phyloP scores from a whole-genome alignment of 23 tunicate species.

The Halocynthia aurantium region DNA sequence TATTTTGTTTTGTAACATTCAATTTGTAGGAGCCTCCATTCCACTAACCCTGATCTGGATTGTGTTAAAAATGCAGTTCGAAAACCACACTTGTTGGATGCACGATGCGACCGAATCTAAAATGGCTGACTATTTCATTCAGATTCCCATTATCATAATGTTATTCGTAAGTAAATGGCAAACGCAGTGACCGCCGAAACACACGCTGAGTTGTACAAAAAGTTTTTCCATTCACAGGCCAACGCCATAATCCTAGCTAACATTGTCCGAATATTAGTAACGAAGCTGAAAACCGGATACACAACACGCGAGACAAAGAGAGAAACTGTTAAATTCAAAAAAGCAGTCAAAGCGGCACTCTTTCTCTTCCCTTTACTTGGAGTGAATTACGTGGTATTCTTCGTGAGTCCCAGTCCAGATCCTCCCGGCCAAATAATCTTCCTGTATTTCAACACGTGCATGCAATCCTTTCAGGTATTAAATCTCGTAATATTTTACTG shows the following conservation, averaged over 20 bases:
- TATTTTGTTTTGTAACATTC: too few relatives aligned
- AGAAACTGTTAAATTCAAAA: slow-evolving; percentile 26
- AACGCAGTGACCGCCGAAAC: too few relatives aligned
- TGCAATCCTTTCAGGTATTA: slow-evolving; percentile 73
- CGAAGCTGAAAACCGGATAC: slow-evolving; percentile 36
- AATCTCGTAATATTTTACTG: neutral
- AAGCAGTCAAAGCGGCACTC: slow-evolving; percentile 83
- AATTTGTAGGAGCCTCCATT: slow-evolving; percentile 20
- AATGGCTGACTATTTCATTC: slow-evolving; percentile 13
- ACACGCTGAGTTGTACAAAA: neutral
- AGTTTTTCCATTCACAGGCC: slow-evolving; percentile 29
- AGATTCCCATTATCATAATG: slow-evolving; percentile 36
- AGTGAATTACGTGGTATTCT: slow-evolving; percentile 67
- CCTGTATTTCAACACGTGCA: slow-evolving; percentile 44
- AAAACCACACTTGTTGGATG: slow-evolving; percentile 39
- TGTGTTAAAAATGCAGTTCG: slow-evolving; percentile 1
- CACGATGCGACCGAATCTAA: neutral
- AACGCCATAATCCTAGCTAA: slow-evolving; percentile 55
- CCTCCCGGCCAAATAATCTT: slow-evolving; percentile 38
- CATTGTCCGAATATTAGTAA: slow-evolving; percentile 62
- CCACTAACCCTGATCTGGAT: slow-evolving; percentile 30
- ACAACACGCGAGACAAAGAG: neutral
- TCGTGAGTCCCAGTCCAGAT: slow-evolving; percentile 44
- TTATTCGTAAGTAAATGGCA: slow-evolving; percentile 38
- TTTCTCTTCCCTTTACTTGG: slow-evolving; percentile 82